Conservation (phyloP, 2,888 invertebrate genomes). For the Pseudococcus viburni region DNA sequence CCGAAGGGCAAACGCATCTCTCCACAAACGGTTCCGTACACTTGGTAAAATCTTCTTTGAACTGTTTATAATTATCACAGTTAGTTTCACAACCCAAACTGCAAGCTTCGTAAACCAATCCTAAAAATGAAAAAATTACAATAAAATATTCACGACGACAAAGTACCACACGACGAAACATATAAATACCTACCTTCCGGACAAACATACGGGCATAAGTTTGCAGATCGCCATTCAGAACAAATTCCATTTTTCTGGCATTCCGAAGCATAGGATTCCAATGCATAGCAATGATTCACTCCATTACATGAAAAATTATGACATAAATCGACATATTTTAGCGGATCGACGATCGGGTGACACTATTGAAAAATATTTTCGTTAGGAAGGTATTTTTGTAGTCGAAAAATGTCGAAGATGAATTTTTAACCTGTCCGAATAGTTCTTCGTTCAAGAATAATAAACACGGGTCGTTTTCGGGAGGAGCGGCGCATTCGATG, state of each 20-base stretch:
- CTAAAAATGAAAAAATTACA: constrained; percentile 68
- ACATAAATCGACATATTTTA: constrained; percentile 78
- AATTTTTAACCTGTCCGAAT: constrained; percentile 56
- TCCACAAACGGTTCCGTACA: constrained; percentile 76
- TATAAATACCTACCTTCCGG: constrained; percentile 70
- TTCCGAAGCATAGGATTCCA: constrained; percentile 82
- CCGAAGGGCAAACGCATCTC: constrained; percentile 88
- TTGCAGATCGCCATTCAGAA: constrained; percentile 78
- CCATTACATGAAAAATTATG: constrained; percentile 78
- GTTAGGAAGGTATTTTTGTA: neutral
- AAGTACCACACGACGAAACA: neutral
- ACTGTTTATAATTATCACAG: constrained; percentile 77
- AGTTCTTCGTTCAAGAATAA: constrained; percentile 35
- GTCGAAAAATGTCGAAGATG: neutral
- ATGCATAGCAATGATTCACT: constrained; percentile 77
- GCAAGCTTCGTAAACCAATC: constrained; percentile 74
- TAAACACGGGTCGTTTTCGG: constrained; percentile 52
- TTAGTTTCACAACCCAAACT: constrained; percentile 78
- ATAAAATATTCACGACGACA: neutral
- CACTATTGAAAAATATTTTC: constrained; percentile 74
- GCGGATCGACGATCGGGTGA: constrained; percentile 76
- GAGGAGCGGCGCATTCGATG: constrained; percentile 35
- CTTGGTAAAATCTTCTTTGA: constrained; percentile 71
- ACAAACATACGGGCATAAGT: constrained; percentile 80
- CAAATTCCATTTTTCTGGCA: constrained; percentile 82